phyloP scores from a whole-genome alignment of 2,797 vertebrate genomes.

The Mus caroli region DNA sequence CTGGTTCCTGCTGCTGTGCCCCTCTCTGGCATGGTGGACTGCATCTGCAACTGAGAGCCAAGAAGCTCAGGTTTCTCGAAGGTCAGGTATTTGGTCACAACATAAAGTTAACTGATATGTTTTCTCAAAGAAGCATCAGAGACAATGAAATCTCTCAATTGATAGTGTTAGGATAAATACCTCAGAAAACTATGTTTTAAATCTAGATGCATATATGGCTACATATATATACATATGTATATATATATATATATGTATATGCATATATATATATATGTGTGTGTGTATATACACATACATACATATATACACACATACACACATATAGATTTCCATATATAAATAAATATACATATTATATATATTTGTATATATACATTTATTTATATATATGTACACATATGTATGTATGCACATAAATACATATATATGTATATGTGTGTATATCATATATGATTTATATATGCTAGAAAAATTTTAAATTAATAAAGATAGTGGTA shows the following conservation, averaged over 20 bases:
- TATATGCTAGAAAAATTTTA: background rate
- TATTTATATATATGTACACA: too few species aligned
- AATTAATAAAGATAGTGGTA: background rate
- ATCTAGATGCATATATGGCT: background rate
- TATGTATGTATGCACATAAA: too few species aligned
- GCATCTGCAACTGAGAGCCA: background rate
- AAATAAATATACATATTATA: background rate
- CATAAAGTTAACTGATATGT: background rate
- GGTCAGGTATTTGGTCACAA: background rate
- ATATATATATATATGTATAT: too few species aligned
- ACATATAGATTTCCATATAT: background rate
- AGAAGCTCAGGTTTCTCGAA: background rate
- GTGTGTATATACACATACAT: too few species aligned
- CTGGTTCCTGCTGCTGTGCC: background rate
- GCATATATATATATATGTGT: too few species aligned
- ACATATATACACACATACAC: too few species aligned
- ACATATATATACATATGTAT: background rate
- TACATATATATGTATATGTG: background rate
- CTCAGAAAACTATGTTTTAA: background rate
- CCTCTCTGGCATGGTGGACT: background rate
- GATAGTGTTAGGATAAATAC: background rate
- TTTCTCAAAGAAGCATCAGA: background rate
- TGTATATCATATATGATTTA: background rate
- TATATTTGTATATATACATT: too few species aligned
- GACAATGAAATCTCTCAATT: background rate